These are phyloP conservation scores for Dorcus parallelipipedus DNA, from an alignment of 2,888 invertebrate genomes.

Conservation along the genomic window DNA sequence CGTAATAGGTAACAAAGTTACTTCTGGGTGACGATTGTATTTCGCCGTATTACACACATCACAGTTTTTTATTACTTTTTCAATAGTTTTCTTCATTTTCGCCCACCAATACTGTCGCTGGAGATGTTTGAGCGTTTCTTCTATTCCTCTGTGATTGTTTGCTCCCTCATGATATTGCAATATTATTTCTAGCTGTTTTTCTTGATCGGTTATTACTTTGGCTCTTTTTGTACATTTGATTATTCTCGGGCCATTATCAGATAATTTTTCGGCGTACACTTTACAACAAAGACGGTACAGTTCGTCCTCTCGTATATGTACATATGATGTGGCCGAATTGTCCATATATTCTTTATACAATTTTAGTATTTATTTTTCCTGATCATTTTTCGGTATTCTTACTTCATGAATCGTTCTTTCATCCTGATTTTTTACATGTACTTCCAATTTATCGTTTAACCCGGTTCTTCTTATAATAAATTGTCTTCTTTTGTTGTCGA, in stretches of 20 bases:
- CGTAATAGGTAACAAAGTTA: background rate
- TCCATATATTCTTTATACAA: too few relatives aligned
- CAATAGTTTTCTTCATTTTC: background rate
- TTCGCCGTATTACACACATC: conserved; percentile 3
- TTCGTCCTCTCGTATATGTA: too few relatives aligned
- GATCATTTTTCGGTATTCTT: too few relatives aligned
- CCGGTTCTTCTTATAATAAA: background rate
- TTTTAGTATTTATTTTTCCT: too few relatives aligned
- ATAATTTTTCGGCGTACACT: background rate
- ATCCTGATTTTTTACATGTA: too few relatives aligned
- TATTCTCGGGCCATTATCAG: background rate
- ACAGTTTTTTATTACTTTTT: background rate
- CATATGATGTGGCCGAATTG: background rate
- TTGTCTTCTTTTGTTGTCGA: background rate
- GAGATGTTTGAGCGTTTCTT: background rate
- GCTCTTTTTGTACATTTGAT: background rate
- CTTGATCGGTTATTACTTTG: background rate
- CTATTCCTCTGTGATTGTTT: background rate
- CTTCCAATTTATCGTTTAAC: too few relatives aligned
- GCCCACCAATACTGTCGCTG: background rate
- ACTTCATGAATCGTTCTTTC: too few relatives aligned
- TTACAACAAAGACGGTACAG: background rate
- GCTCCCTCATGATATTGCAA: background rate
- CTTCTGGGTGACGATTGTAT: conserved; percentile 3
- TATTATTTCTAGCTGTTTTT: background rate